These are phyloP conservation scores for Allygus modestus DNA, from an alignment of 2,888 invertebrate species.

Conservation along the genomic window DNA sequence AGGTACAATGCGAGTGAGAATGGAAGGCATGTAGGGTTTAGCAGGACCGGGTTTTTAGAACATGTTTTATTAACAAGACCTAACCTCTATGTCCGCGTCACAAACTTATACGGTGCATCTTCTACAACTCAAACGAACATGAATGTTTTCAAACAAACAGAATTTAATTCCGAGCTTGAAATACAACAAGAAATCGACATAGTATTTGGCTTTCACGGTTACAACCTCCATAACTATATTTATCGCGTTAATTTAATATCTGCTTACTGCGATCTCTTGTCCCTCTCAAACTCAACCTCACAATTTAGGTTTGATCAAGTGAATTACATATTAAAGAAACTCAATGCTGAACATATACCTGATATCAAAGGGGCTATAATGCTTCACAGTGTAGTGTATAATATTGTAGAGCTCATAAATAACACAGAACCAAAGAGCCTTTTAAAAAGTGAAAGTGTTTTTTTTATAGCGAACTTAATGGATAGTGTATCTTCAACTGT, in stretches of 20 bases:
- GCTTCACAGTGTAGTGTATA: background rate
- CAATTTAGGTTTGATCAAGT: background rate
- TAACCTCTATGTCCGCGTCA: background rate
- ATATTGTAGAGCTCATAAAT: background rate
- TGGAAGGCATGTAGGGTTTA: slow-evolving; percentile 16
- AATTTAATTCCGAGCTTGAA: background rate
- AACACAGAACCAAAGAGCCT: background rate
- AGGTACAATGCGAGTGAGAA: background rate
- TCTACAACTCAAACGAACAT: background rate
- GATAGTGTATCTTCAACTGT: background rate
- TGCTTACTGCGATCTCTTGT: background rate
- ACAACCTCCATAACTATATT: background rate
- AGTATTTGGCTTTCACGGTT: background rate
- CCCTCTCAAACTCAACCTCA: background rate
- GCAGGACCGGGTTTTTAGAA: background rate
- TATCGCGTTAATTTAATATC: background rate
- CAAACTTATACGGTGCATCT: background rate
- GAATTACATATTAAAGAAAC: background rate
- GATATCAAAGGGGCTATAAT: background rate
- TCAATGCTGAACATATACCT: background rate
- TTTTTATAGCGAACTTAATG: background rate
- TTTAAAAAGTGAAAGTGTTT: slow-evolving; percentile 3
- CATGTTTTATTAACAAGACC: background rate
- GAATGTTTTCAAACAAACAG: background rate
- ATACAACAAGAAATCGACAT: background rate